Percentiles rank a stretch among this genome's conserved stretches.
These are phyloP conservation scores for Prietella phreatophila DNA, from an alignment of 2,113 vertebrate species.

Conservation along the genomic window DNA sequence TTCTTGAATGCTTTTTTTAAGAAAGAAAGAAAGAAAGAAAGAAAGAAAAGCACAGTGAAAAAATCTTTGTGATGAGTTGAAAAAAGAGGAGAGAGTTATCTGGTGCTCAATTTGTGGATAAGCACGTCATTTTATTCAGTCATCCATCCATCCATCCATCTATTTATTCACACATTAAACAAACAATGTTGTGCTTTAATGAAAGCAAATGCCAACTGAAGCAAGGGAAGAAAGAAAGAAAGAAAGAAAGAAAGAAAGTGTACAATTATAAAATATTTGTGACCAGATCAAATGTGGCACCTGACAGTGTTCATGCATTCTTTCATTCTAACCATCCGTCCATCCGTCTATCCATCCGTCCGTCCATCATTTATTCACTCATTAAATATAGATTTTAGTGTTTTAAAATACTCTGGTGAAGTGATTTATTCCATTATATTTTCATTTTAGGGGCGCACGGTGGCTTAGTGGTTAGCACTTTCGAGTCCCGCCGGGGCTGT, in stretches of 20 bases:
- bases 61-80: neutral
- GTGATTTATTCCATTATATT: too few species aligned
- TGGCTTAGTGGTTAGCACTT: too few species aligned
- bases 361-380: neutral
- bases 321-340: neutral
- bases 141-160: conserved; percentile 63
- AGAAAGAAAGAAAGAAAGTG: neutral
- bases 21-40: neutral
- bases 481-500: too few species aligned
- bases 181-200: too few species aligned
- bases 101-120: neutral
- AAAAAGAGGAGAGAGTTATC: neutral
- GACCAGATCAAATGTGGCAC: too few species aligned
- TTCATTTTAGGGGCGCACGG: neutral
- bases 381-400: neutral
- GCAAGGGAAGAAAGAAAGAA: neutral
- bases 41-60: neutral
- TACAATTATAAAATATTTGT: too few species aligned
- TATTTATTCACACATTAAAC: too few species aligned
- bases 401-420: neutral
- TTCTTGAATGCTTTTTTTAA: neutral
- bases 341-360: neutral
- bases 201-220: too few species aligned
- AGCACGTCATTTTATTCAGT: conserved; percentile 44
- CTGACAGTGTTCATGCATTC: too few species aligned